Percentiles rank a stretch among this genome's conserved stretches.
Evolutionary conservation across 2,113 vertebrate species (phyloP).

Genomic region (Pristiophorus japonicus): DNA sequence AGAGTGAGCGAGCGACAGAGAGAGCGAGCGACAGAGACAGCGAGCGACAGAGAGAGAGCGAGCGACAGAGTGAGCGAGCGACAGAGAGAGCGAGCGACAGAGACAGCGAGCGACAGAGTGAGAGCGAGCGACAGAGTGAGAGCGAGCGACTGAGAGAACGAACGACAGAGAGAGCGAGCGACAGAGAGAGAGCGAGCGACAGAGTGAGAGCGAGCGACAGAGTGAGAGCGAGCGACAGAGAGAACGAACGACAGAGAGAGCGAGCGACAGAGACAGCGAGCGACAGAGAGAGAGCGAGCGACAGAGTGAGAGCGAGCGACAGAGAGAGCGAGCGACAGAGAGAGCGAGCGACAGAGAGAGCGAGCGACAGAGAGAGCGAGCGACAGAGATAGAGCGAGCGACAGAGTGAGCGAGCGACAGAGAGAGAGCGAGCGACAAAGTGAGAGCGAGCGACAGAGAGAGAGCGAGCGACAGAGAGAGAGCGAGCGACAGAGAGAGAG

Average conservation of each 20-base stretch:
- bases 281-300: conserved; percentile 22
- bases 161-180: conserved; percentile 7
- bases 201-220: conserved; percentile 38
- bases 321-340: conserved; percentile 23
- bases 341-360: neutral
- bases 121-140: no score
- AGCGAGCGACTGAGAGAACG: no score
- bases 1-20: neutral
- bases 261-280: neutral
- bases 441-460: neutral
- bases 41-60: no score
- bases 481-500: no score
- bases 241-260: conserved; percentile 14
- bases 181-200: conserved; percentile 55
- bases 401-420: neutral
- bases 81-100: neutral
- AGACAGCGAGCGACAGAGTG: no score
- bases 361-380: no score
- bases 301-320: neutral
- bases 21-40: neutral
- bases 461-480: neutral
- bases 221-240: neutral
- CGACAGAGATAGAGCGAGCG: neutral
- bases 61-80: no score
- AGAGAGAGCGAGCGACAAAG: neutral